phyloP scores from a whole-genome alignment of 1,140 invertebrate genomes.

The Zeugodacus cucurbitae region DNA sequence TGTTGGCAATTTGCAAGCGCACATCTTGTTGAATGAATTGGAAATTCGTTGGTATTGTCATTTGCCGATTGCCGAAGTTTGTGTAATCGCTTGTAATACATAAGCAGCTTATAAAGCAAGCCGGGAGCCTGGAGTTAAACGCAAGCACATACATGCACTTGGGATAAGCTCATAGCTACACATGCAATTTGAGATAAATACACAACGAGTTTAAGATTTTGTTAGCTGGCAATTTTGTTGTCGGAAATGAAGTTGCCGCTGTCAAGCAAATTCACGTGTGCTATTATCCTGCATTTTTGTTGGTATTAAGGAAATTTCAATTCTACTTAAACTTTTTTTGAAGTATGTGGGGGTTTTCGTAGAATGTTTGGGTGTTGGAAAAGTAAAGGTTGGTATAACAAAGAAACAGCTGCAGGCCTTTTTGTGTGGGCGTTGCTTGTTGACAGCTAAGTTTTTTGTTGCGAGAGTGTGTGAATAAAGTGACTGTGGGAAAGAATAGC shows the following conservation, averaged over 20 bases:
- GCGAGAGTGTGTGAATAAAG: no score
- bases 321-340: background rate
- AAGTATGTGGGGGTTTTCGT: no score
- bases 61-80: constrained; percentile 9
- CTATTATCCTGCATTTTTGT: background rate
- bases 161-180: no score
- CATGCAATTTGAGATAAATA: background rate
- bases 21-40: background rate
- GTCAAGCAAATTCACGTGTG: background rate
- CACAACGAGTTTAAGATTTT: background rate
- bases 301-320: background rate
- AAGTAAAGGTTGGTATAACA: no score
- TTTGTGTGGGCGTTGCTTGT: no score
- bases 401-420: no score
- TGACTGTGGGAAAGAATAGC: no score
- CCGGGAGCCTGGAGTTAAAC: background rate
- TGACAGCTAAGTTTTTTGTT: no score
- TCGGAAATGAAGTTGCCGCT: background rate
- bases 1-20: background rate
- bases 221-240: background rate
- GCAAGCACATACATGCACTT: no score
- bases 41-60: background rate
- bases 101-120: background rate
- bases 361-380: no score
- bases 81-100: background rate